Conservation (phyloP, 2,888 invertebrate species). For the Ctenicera cuprea region DNA sequence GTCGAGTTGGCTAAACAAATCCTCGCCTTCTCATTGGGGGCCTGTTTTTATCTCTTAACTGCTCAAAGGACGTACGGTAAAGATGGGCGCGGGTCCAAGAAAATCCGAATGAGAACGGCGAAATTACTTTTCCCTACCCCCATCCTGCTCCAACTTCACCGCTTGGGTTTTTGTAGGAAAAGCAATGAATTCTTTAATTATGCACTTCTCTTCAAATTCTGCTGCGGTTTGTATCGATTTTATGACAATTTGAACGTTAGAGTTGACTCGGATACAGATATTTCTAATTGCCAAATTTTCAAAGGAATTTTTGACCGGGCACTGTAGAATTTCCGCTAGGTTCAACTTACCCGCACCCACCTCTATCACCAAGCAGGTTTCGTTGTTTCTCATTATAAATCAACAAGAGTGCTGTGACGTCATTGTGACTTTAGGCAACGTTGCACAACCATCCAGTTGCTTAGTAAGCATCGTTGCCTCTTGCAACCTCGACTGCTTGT, state of each 20-base stretch:
- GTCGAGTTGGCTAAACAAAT: conserved; percentile 57
- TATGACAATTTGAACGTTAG: too few species aligned
- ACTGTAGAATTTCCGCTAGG: conserved; percentile 1
- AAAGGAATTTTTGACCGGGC: not conserved
- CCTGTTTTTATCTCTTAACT: conserved; percentile 56
- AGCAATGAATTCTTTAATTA: too few species aligned
- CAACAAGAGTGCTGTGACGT: conserved; percentile 71
- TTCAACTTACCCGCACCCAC: conserved; percentile 30
- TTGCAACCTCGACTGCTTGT: conserved; percentile 47
- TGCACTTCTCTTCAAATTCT: too few species aligned
- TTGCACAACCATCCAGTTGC: conserved; percentile 62
- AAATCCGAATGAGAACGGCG: conserved; percentile 8
- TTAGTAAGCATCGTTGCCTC: conserved; percentile 50
- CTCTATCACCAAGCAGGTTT: conserved; percentile 63
- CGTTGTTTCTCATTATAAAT: conserved; percentile 72
- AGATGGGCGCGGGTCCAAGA: conserved; percentile 48
- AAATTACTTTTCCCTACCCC: too few species aligned
- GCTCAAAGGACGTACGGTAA: conserved; percentile 55
- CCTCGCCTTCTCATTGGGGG: conserved; percentile 55
- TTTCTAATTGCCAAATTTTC: not conserved
- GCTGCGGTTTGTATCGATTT: too few species aligned
- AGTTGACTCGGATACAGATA: not conserved
- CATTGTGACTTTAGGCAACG: conserved; percentile 66
- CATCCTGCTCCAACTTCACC: too few species aligned
- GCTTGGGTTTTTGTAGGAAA: too few species aligned